A percentile compares a stretch with the other conserved stretches of the same genome.
phyloP scores from a whole-genome alignment of 1,140 invertebrate genomes.

The Cryptotermes secundus region DNA sequence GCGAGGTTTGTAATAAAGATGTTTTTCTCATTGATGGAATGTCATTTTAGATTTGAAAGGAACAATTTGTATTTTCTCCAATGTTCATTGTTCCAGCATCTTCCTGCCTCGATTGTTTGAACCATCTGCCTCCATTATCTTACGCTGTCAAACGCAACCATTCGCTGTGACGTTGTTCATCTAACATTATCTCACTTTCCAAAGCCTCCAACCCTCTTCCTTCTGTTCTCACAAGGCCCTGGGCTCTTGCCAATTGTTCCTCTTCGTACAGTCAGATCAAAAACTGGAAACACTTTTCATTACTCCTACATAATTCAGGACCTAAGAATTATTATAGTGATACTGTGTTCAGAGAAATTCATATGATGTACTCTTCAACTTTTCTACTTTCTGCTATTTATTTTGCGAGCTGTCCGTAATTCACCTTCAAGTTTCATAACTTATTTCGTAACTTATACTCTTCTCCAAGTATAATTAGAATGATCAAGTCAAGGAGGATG shows the following conservation, averaged over 20 bases:
- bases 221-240: not conserved
- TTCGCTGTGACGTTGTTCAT: not conserved
- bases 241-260: not conserved
- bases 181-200: not conserved
- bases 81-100: not conserved
- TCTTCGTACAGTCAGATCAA: not conserved
- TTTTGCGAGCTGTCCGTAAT: no score
- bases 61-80: not conserved
- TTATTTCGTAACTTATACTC: no score
- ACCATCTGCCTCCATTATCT: not conserved
- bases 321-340: no score
- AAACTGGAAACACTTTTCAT: not conserved
- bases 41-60: not conserved
- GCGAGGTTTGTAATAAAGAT: conserved; percentile 12
- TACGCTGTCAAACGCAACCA: not conserved
- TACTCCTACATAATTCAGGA: no score
- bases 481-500: no score
- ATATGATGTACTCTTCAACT: no score
- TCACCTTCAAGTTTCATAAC: no score
- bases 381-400: no score
- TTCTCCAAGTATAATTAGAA: no score
- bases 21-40: not conserved
- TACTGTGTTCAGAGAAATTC: no score
- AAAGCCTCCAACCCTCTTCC: not conserved
- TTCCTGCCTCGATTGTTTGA: conserved; percentile 2